Evolutionary conservation across 2,888 invertebrate species (phyloP).

Genomic region (Antheraea assamensis): DNA sequence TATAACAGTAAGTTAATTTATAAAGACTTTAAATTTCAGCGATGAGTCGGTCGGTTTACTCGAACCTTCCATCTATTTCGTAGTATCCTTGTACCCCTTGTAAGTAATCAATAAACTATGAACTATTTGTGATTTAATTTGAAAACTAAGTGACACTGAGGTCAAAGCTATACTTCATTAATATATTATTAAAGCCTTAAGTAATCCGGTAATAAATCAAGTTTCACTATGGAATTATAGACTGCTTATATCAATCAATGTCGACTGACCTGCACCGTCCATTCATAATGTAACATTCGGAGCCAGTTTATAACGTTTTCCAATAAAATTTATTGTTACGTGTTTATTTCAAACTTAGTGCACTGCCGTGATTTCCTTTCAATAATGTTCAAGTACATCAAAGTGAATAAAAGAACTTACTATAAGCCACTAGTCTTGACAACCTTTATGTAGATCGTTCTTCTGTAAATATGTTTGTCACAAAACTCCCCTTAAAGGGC

Average conservation of each 20-base stretch:
- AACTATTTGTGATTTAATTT: slow-evolving; percentile 3
- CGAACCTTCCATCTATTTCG: neutral
- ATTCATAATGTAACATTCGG: neutral
- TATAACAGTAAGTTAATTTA: neutral
- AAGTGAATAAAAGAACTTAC: too few species aligned
- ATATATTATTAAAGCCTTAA: neutral
- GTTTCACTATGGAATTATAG: neutral
- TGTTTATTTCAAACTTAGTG: neutral
- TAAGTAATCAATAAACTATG: neutral
- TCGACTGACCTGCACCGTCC: neutral
- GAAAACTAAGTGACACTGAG: neutral
- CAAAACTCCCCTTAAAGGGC: too few species aligned
- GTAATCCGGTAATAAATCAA: neutral
- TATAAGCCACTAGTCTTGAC: too few species aligned
- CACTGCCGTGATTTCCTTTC: too few species aligned
- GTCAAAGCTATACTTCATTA: slow-evolving; percentile 10
- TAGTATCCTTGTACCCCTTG: neutral
- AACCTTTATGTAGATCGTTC: too few species aligned
- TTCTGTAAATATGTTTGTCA: too few species aligned
- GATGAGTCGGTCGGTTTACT: neutral
- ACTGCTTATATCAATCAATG: neutral
- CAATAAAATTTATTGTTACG: neutral
- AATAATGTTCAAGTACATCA: neutral
- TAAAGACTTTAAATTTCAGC: neutral
- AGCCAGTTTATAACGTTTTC: neutral